Conservation (phyloP, 2,888 invertebrate species). For the Lomographa bimaculata region DNA sequence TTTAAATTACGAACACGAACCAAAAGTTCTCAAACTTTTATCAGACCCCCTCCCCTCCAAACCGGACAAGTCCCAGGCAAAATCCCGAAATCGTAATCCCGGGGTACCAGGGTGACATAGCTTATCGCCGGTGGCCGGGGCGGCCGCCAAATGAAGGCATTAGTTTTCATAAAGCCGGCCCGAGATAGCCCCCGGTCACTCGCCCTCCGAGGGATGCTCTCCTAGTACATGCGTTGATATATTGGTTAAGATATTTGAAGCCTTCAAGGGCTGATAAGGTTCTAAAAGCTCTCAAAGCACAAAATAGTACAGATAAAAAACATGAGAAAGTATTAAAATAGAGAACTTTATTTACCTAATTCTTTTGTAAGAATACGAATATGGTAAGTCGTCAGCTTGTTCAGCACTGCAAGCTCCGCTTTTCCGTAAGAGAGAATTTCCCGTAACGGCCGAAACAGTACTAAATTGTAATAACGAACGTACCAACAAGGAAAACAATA, state of each 20-base stretch:
- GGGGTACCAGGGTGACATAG: constrained; percentile 73
- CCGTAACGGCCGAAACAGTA: background rate
- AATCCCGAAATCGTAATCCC: constrained; percentile 73
- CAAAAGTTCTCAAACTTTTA: constrained; percentile 67
- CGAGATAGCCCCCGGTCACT: constrained; percentile 68
- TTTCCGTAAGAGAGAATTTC: background rate
- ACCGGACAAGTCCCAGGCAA: constrained; percentile 47
- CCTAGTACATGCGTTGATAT: constrained; percentile 57
- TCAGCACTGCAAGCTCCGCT: background rate
- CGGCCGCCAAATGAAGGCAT: constrained; percentile 80
- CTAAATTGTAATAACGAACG: constrained; percentile 15
- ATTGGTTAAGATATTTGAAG: constrained; percentile 56
- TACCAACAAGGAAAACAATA: constrained; percentile 20
- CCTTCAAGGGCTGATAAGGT: constrained; percentile 33
- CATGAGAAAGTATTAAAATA: too few relatives aligned
- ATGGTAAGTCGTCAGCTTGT: background rate
- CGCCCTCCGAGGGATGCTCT: constrained; percentile 55
- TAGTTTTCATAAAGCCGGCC: constrained; percentile 79
- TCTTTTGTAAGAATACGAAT: too few relatives aligned
- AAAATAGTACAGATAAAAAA: too few relatives aligned
- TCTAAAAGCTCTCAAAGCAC: too few relatives aligned
- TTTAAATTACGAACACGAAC: constrained; percentile 65
- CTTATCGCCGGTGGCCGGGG: constrained; percentile 72
- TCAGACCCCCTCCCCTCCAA: constrained; percentile 42
- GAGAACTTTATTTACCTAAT: too few relatives aligned